Evolutionary conservation across 2,797 vertebrate species (phyloP).

Genomic region (Sebastes wilsoni): DNA sequence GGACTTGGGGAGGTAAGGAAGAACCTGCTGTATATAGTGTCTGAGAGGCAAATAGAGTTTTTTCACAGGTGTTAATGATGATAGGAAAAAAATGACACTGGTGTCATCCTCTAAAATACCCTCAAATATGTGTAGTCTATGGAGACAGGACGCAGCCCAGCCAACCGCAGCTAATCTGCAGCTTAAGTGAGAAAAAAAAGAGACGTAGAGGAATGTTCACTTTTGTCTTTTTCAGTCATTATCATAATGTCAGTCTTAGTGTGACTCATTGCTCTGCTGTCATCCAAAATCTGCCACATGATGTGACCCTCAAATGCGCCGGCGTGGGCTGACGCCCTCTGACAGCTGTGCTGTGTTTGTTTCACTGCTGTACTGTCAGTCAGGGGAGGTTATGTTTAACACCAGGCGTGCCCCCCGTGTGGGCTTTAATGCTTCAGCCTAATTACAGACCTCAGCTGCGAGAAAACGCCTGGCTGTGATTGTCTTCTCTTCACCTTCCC

Average conservation of each 20-base stretch:
- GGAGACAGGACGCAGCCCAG: neutral
- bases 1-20: neutral
- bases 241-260: neutral
- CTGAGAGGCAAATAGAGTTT: neutral
- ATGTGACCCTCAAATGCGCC: slow-evolving; percentile 33
- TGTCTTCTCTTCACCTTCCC: neutral
- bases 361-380: neutral
- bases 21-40: neutral
- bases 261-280: slow-evolving; percentile 48
- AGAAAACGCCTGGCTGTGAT: neutral
- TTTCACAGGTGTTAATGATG: neutral
- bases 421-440: slow-evolving; percentile 10
- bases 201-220: neutral
- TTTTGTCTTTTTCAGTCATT: neutral
- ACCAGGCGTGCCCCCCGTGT: slow-evolving; percentile 3
- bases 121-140: neutral
- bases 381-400: slow-evolving; percentile 17
- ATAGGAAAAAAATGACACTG: neutral
- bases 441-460: slow-evolving; percentile 28
- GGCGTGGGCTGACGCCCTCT: slow-evolving; percentile 1
- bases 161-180: slow-evolving; percentile 26
- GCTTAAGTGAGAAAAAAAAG: neutral
- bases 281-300: slow-evolving; percentile 34
- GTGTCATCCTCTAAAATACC: slow-evolving; percentile 3
- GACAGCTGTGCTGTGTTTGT: slow-evolving; percentile 57